These are phyloP conservation scores for Rhinichthys klamathensis DNA, from an alignment of 2,113 vertebrate species.

Conservation along the genomic window DNA sequence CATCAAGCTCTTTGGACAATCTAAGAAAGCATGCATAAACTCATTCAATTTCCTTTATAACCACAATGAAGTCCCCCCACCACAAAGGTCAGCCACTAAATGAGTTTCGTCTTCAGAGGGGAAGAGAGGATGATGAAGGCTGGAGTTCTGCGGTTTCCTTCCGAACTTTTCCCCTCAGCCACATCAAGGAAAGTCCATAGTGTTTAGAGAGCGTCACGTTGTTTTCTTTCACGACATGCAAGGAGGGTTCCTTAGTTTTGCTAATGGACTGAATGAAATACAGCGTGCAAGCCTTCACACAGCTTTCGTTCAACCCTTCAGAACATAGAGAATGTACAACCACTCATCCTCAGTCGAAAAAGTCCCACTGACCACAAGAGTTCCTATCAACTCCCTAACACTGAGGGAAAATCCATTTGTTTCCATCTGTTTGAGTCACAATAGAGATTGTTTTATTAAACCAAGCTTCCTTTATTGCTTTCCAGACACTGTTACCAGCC, in stretches of 20 bases:
- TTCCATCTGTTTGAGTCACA: conserved; percentile 34
- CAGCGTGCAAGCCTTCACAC: not conserved
- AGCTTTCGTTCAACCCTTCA: conserved; percentile 12
- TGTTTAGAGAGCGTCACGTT: conserved; percentile 49
- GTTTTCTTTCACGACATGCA: conserved; percentile 40
- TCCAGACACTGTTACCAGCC: conserved; percentile 13
- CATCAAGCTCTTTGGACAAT: conserved; percentile 29
- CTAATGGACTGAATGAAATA: conserved; percentile 37
- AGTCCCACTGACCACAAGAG: conserved; percentile 27
- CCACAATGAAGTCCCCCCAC: conserved; percentile 48
- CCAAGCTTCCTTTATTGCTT: conserved; percentile 18
- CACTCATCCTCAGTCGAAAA: not conserved
- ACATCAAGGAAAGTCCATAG: conserved; percentile 48
- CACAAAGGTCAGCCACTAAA: conserved; percentile 60
- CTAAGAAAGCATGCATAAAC: conserved; percentile 35
- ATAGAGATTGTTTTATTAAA: conserved; percentile 41
- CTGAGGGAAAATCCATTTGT: conserved; percentile 19
- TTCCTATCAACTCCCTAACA: conserved; percentile 15
- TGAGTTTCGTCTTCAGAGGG: conserved; percentile 61
- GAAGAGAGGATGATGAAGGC: conserved; percentile 37
- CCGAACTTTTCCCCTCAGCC: conserved; percentile 54
- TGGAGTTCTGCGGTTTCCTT: conserved; percentile 46
- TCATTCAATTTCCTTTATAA: conserved; percentile 39
- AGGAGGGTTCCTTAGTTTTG: conserved; percentile 13
- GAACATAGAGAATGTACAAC: conserved; percentile 48